phyloP scores from a whole-genome alignment of 2,113 vertebrate species.

The Oryzias celebensis region DNA sequence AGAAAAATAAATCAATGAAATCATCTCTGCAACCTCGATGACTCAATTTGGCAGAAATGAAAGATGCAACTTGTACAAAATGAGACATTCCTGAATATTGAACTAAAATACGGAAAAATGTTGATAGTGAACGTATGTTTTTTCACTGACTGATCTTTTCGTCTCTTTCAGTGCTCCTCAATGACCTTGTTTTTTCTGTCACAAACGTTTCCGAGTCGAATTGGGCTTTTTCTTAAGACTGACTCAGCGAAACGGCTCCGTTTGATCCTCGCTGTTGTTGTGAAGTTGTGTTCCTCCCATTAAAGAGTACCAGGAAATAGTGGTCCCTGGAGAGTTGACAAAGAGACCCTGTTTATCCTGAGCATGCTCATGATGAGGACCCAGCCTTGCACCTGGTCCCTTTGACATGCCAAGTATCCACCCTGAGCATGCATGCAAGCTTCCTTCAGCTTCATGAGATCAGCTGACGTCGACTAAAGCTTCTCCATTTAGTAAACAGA shows the following conservation, averaged over 20 bases:
- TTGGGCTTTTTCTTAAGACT: conserved; percentile 62
- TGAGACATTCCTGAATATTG: no score
- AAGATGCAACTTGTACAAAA: no score
- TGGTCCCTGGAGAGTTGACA: conserved; percentile 59
- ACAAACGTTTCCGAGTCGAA: conserved; percentile 45
- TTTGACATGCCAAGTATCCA: conserved; percentile 53
- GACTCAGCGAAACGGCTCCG: conserved; percentile 64
- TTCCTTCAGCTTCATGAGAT: conserved; percentile 9
- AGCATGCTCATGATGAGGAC: conserved; percentile 58
- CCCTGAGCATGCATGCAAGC: conserved; percentile 19
- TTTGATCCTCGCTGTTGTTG: conserved; percentile 66
- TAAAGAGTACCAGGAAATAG: conserved; percentile 70
- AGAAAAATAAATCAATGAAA: conserved; percentile 22
- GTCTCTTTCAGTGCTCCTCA: background rate
- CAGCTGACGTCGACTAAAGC: conserved; percentile 1
- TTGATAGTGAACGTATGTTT: conserved; percentile 2
- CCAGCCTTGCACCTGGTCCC: conserved; percentile 71
- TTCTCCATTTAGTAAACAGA: background rate
- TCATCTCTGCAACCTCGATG: no score
- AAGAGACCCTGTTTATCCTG: conserved; percentile 73
- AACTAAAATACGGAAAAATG: background rate
- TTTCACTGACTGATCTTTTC: background rate
- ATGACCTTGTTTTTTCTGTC: conserved; percentile 24
- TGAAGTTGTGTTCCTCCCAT: conserved; percentile 68
- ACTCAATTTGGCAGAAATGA: no score